phyloP scores from a whole-genome alignment of 2,888 invertebrate genomes.

The Tetranychus truncatus region DNA sequence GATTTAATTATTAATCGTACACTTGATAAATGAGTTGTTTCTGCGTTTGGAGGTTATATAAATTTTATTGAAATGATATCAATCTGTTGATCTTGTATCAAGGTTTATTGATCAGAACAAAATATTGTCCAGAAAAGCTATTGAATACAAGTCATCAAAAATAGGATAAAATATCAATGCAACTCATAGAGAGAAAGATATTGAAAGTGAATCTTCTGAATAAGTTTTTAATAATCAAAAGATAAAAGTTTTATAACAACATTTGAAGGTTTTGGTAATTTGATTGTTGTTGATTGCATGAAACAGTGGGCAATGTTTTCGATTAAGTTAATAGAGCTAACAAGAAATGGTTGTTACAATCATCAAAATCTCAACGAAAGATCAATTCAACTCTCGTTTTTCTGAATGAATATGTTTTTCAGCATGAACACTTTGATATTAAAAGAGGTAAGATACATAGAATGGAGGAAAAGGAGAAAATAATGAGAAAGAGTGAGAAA shows the following conservation, averaged over 20 bases:
- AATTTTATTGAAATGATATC: no score
- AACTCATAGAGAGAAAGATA: not conserved
- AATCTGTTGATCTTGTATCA: no score
- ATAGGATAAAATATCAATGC: not conserved
- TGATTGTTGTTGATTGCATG: not conserved
- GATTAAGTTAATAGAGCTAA: not conserved
- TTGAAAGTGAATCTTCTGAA: not conserved
- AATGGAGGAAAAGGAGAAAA: not conserved
- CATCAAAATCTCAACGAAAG: no score
- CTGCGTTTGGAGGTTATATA: no score
- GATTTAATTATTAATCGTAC: no score
- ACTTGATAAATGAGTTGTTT: no score
- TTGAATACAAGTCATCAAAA: not conserved
- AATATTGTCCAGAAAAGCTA: no score
- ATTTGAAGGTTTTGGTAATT: not conserved
- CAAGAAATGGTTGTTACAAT: not conserved
- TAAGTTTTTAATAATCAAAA: not conserved
- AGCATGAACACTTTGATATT: not conserved
- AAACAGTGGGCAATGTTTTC: no score
- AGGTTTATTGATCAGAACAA: no score
- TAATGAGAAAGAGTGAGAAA: not conserved
- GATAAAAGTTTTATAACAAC: not conserved
- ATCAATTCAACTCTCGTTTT: no score
- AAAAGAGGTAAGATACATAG: not conserved
- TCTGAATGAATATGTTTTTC: no score